Evolutionary conservation across 2,113 vertebrate genomes (phyloP).

Genomic region (Procavia capensis): DNA sequence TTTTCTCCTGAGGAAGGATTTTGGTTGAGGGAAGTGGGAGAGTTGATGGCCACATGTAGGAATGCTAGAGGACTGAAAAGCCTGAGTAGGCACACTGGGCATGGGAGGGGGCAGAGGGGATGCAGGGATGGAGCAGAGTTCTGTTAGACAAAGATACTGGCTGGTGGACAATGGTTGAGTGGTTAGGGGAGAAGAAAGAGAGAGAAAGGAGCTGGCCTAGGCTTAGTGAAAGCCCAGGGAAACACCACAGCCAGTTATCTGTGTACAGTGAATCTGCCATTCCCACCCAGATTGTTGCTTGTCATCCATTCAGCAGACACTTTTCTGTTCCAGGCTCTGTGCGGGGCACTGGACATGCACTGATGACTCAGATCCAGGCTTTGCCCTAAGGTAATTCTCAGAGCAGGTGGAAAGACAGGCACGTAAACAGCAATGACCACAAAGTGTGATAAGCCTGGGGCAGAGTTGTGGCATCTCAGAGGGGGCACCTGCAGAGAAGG

Average conservation of each 20-base stretch:
- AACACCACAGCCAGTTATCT: background rate
- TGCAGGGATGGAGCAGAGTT: background rate
- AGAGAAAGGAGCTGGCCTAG: background rate
- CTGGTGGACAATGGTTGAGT: background rate
- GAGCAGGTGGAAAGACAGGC: background rate
- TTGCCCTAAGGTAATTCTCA: background rate
- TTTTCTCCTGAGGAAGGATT: background rate
- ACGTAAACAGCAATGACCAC: background rate
- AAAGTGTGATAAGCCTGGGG: background rate
- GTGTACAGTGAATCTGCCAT: background rate
- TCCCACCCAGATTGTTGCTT: background rate
- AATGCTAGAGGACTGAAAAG: background rate
- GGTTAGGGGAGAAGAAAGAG: background rate
- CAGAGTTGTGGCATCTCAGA: background rate
- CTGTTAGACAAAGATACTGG: background rate
- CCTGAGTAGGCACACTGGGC: background rate
- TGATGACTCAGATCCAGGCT: background rate
- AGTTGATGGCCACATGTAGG: background rate
- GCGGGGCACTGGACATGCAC: background rate
- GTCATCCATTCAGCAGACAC: background rate
- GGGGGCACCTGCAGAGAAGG: background rate
- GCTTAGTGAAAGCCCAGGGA: background rate
- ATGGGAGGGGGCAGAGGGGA: background rate
- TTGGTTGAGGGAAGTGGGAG: background rate
- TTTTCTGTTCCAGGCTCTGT: slow-evolving; percentile 6